Evolutionary conservation across 2,888 invertebrate genomes (phyloP).

Genomic region (Agonopterix heracliana): DNA sequence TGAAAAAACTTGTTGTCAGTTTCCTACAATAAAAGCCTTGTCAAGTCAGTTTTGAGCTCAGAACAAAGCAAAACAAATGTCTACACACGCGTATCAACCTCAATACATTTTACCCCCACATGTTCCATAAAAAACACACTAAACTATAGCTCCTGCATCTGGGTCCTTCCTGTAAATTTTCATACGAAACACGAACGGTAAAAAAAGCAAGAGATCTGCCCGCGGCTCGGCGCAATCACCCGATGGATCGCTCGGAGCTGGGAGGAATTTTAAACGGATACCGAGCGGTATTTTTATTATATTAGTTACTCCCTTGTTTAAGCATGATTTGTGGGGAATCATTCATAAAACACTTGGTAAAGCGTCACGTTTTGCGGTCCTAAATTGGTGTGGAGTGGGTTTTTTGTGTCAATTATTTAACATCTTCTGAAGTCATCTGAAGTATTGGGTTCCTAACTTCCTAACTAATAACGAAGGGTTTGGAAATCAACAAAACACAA

Average conservation of each 20-base stretch:
- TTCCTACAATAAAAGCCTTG: no score
- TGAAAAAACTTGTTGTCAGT: no score
- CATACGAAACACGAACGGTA: background rate
- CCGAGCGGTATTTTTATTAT: conserved; percentile 14
- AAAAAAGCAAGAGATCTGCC: conserved; percentile 20
- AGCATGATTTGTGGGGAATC: conserved; percentile 17
- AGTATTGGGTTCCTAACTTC: no score
- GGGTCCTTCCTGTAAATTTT: background rate
- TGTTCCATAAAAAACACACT: no score
- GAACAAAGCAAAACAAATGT: no score
- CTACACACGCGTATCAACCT: no score
- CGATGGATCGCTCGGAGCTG: conserved; percentile 44
- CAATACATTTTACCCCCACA: no score
- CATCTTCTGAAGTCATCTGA: no score
- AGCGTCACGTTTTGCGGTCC: background rate
- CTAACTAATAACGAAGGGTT: no score
- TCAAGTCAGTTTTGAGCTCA: no score
- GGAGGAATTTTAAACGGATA: conserved; percentile 48
- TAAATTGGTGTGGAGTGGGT: background rate
- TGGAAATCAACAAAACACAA: no score
- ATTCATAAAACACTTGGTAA: conserved; percentile 2
- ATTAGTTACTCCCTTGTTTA: conserved; percentile 19
- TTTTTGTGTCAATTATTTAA: background rate
- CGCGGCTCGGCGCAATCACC: conserved; percentile 37
- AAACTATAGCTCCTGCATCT: no score